A percentile compares a stretch with the other conserved stretches of the same genome.
These are phyloP conservation scores for Patella depressa DNA, from an alignment of 2,888 invertebrate species.

Conservation along the genomic window DNA sequence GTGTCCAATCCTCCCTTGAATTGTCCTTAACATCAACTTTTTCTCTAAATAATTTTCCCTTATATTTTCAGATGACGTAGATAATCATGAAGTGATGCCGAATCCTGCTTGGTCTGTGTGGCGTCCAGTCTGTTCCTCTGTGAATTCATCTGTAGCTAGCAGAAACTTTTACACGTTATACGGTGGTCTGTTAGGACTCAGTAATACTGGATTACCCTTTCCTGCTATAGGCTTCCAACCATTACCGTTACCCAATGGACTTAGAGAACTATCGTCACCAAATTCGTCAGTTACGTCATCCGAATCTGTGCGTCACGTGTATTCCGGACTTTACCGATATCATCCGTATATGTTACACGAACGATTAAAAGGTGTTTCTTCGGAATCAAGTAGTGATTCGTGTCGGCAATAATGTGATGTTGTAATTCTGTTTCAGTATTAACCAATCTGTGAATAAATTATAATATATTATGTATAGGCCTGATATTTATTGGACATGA, in stretches of 20 bases:
- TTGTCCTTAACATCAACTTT: no score
- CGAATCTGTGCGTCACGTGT: conserved; percentile 39
- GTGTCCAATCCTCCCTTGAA: no score
- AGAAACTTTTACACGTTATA: conserved; percentile 55
- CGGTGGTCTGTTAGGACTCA: conserved; percentile 54
- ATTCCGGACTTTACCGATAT: conserved; percentile 55
- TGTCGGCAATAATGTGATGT: conserved; percentile 20
- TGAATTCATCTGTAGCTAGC: conserved; percentile 45
- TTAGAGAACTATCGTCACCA: conserved; percentile 20
- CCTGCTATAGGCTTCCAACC: conserved; percentile 43
- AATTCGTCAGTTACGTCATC: conserved; percentile 24
- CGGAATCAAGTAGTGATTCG: conserved; percentile 27
- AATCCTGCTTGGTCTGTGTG: conserved; percentile 54
- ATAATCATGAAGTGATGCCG: conserved; percentile 51
- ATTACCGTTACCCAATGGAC: conserved; percentile 19
- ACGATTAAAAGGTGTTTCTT: conserved; percentile 34
- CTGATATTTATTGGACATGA: no score
- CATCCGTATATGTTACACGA: conserved; percentile 60
- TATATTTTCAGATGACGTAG: conserved; percentile 53
- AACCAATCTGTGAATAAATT: not conserved
- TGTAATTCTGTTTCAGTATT: not conserved
- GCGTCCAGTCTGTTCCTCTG: conserved; percentile 54
- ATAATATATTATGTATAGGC: no score
- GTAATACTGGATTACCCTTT: conserved; percentile 50
- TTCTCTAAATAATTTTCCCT: not conserved